Percentiles rank a stretch among this genome's conserved stretches.
Evolutionary conservation across 2,797 vertebrate species (phyloP).

Genomic region (Catostomus latipinnis): DNA sequence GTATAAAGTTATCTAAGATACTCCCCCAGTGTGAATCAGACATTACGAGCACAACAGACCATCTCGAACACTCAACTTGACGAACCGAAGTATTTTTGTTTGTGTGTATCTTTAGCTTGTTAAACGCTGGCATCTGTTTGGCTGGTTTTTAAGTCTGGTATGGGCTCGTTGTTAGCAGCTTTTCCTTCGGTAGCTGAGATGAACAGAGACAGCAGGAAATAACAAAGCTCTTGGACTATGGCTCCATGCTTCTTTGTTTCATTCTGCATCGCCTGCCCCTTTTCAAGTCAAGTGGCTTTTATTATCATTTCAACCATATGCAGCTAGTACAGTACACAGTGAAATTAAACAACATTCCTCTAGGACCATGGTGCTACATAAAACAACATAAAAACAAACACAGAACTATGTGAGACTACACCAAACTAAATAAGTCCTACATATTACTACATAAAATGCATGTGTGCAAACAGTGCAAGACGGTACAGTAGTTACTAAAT

Average conservation of each 20-base stretch:
- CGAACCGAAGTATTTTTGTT: conserved; percentile 36
- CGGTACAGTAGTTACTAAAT: no score
- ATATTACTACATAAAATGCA: no score
- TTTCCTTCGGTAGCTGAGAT: conserved; percentile 54
- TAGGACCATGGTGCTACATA: no score
- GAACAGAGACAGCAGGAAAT: conserved; percentile 59
- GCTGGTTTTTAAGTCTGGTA: conserved; percentile 57
- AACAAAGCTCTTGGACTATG: conserved; percentile 46
- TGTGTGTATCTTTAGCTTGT: conserved; percentile 45
- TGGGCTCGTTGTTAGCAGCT: conserved; percentile 41
- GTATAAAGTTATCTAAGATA: conserved; percentile 15
- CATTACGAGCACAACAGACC: conserved; percentile 7
- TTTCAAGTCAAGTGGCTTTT: no score
- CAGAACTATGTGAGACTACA: no score
- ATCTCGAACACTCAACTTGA: conserved; percentile 1
- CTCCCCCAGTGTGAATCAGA: conserved; percentile 31
- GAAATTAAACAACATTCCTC: no score
- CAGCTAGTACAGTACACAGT: no score
- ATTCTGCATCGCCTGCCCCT: conserved; percentile 30
- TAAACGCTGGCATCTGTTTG: conserved; percentile 37
- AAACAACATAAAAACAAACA: no score
- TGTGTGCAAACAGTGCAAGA: no score
- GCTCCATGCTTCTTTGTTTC: conserved; percentile 51
- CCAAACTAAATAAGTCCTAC: no score
- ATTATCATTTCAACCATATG: no score